Evolutionary conservation across 2,888 invertebrate genomes (phyloP).

Genomic region (Conistra vaccinii): DNA sequence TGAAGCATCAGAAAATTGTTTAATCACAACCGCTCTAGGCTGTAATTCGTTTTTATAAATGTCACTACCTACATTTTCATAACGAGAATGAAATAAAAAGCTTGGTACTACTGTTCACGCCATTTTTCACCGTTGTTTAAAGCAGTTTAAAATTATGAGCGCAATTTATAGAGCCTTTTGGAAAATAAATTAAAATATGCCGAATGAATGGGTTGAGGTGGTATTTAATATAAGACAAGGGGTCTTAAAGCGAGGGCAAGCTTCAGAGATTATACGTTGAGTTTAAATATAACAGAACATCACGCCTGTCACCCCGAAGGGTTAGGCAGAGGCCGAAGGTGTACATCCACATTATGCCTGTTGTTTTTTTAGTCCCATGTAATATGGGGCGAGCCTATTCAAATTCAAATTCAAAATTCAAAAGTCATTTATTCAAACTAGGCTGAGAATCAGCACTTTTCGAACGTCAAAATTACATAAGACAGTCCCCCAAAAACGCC

Average conservation of each 20-base stretch:
- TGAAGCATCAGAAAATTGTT: constrained; percentile 1
- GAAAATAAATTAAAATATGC: constrained; percentile 32
- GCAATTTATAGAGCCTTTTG: constrained; percentile 6
- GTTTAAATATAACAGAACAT: neutral
- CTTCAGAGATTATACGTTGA: neutral
- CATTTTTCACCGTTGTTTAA: constrained; percentile 22
- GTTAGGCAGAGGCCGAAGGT: no score
- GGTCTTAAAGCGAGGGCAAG: neutral
- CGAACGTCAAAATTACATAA: no score
- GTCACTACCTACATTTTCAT: neutral
- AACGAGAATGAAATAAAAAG: constrained; percentile 18
- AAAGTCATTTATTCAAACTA: no score
- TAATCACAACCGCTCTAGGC: neutral
- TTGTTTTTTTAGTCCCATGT: no score
- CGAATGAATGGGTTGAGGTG: constrained; percentile 12
- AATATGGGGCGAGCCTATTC: neutral
- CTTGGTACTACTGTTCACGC: neutral
- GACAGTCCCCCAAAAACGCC: no score
- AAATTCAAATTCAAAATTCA: no score
- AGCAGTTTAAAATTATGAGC: constrained; percentile 28
- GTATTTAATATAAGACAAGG: neutral
- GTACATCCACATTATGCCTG: no score
- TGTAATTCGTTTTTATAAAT: constrained; percentile 15
- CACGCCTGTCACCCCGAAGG: neutral
- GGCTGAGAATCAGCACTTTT: no score